Conservation (phyloP, 2,113 vertebrate species). For the Uropsilus gracilis region DNA sequence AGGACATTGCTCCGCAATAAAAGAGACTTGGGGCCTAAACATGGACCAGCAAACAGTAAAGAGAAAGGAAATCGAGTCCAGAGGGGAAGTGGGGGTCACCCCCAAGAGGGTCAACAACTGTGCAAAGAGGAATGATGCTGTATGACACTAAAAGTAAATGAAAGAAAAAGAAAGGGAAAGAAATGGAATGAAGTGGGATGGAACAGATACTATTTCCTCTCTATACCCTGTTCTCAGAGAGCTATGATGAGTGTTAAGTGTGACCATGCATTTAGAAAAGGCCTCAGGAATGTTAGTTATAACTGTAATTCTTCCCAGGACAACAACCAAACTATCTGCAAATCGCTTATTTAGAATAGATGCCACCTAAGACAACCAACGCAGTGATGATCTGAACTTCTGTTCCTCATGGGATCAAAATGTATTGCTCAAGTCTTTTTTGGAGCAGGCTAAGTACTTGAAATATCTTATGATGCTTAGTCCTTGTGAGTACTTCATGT, state of each 20-base stretch:
- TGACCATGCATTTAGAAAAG: not conserved
- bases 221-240: not conserved
- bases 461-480: not conserved
- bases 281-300: not conserved
- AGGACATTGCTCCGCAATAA: too few relatives aligned
- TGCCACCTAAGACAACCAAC: not conserved
- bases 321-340: not conserved
- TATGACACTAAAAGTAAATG: too few relatives aligned
- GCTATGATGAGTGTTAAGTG: not conserved
- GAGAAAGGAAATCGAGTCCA: too few relatives aligned
- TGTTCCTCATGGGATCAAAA: not conserved
- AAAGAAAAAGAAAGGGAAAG: too few relatives aligned
- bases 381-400: too few relatives aligned
- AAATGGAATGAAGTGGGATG: not conserved
- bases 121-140: too few relatives aligned
- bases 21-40: too few relatives aligned
- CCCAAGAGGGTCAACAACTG: too few relatives aligned
- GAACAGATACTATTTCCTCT: not conserved
- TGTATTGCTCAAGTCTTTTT: not conserved
- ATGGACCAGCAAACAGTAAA: too few relatives aligned
- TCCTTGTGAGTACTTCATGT: not conserved
- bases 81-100: too few relatives aligned
- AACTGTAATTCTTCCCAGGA: not conserved
- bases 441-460: not conserved
- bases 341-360: not conserved